A percentile compares a stretch with the other conserved stretches of the same genome.
These are phyloP conservation scores for Myrmophylax atrothorax DNA, from an alignment of 2,113 vertebrate genomes.

Conservation along the genomic window DNA sequence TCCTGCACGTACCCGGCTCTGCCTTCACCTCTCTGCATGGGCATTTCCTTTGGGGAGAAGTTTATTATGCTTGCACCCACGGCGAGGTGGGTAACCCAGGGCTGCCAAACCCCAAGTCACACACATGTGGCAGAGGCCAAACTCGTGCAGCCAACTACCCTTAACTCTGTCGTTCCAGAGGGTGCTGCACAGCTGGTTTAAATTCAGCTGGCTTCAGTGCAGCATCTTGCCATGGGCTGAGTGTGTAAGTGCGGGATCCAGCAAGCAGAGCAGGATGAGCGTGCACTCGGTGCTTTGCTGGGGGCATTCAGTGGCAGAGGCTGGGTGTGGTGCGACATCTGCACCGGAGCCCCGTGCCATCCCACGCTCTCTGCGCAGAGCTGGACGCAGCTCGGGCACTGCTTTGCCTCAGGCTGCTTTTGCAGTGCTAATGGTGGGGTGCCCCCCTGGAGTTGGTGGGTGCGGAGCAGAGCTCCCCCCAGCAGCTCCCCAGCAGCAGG, in stretches of 20 bases:
- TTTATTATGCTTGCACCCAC: background rate
- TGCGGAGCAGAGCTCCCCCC: rapidly evolving
- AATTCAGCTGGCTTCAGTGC: background rate
- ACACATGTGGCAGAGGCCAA: background rate
- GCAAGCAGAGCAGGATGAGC: background rate
- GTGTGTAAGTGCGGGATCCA: rapidly evolving
- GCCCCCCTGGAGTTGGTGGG: rapidly evolving
- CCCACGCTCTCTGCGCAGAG: rapidly evolving
- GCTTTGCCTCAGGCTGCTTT: background rate
- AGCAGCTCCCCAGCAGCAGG: rapidly evolving
- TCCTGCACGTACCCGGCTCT: rapidly evolving
- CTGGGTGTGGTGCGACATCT: background rate
- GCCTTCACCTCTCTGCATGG: background rate
- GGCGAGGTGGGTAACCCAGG: background rate
- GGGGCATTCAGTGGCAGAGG: rapidly evolving
- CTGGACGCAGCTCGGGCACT: rapidly evolving
- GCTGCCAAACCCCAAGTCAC: background rate
- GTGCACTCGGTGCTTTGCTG: rapidly evolving
- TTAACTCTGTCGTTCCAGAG: background rate
- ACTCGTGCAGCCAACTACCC: background rate
- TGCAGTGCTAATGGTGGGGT: background rate
- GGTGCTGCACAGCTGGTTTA: background rate
- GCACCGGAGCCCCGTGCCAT: rapidly evolving
- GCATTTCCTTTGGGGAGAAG: background rate
- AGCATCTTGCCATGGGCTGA: background rate